Evolutionary conservation across 1,140 invertebrate genomes (phyloP), one percentile per base, ranked within the genome.

Genomic region (Drosophila biarmipes): DNA sequence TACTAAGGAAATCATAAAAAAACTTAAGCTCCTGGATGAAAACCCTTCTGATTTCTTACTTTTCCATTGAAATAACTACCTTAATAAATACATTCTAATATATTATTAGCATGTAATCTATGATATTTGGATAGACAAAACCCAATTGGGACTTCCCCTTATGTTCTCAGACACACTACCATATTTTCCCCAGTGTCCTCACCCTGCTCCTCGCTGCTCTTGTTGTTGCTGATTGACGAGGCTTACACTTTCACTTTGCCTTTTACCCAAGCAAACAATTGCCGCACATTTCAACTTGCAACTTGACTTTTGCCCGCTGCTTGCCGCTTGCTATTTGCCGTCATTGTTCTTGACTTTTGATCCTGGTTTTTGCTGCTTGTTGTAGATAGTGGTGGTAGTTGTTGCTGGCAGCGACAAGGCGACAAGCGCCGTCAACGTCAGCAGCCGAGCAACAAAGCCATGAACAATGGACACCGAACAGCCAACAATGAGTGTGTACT

Each of bases 331-430:
- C 64, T 68, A 62, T 75, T 69, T 77, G 61, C 75, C 76, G 75
- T 89, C 84, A 87, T 89, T 87, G 82, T 87, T 89, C 79, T 87
- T 87, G 82, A 87, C 84, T 87, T 76, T 89, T 87, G 84, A 87
- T 89, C 84, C 67, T 53, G 63, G 29, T n/a, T 35, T 15, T 24
- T 21, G 27, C 19, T 35, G 15, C n/a, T 14, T 29, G 57, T 68
- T 42, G 27, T 14, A 14, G 12, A 6, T 45, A 19, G 53, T 24
- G 24, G 68, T 21, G 52, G 56, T 42, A 27, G 69, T 71, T 62
- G 42, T 24, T 69, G 84, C 84, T 84, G 81, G 63, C 78, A 86
- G 81, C 81, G 81, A 85, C 80, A 86, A 61, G 80, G 79, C 80
- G 78, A 81, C 78, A 82, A 75, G 81, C 81, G 57, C 74, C 82